These are phyloP conservation scores for Pyrrhosoma nymphula DNA, from an alignment of 2,888 invertebrate genomes.

Conservation along the genomic window DNA sequence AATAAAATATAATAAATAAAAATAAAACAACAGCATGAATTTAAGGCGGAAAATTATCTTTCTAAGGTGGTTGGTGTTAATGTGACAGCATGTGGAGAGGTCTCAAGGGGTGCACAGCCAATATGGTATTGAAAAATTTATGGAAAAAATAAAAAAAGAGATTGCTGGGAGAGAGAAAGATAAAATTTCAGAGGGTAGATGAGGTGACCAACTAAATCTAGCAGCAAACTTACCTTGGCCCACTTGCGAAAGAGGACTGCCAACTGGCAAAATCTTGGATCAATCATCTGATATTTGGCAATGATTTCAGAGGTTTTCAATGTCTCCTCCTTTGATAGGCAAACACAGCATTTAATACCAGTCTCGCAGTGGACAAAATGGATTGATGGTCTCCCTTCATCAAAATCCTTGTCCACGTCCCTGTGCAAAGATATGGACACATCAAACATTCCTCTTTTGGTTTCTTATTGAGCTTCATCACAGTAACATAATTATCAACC, in stretches of 20 bases:
- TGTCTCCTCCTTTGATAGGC: constrained; percentile 75
- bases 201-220: background rate
- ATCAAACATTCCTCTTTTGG: constrained; percentile 68
- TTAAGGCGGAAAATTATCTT: too few relatives aligned
- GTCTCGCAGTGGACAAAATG: constrained; percentile 74
- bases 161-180: too few relatives aligned
- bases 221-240: constrained; percentile 76
- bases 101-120: too few relatives aligned
- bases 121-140: too few relatives aligned
- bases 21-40: too few relatives aligned
- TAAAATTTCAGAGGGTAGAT: too few relatives aligned
- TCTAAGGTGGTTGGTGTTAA: too few relatives aligned
- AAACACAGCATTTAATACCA: constrained; percentile 74
- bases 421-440: constrained; percentile 70
- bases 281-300: constrained; percentile 74
- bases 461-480: background rate
- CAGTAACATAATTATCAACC: background rate
- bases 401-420: constrained; percentile 76
- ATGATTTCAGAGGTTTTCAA: constrained; percentile 73
- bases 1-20: too few relatives aligned
- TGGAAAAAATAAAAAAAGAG: too few relatives aligned
- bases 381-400: constrained; percentile 76
- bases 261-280: constrained; percentile 75
- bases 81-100: too few relatives aligned
- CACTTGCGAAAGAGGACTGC: constrained; percentile 76